Evolutionary conservation across 2,797 vertebrate genomes (phyloP).

Genomic region (Galaxias olidus): DNA sequence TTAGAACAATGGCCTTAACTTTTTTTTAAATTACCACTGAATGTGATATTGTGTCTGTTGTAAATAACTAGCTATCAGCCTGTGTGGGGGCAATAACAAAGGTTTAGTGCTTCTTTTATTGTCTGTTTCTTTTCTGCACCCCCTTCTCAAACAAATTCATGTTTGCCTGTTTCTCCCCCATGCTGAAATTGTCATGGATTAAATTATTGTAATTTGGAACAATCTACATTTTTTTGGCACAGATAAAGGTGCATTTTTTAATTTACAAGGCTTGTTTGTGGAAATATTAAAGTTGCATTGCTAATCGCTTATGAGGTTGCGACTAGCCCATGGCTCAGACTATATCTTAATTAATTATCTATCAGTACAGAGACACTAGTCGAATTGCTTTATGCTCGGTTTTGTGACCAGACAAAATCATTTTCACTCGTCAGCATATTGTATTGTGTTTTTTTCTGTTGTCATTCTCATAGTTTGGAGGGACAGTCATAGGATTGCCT

Average conservation of each 20-base stretch:
- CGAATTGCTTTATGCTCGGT: slow-evolving; percentile 45
- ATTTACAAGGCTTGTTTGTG: no score
- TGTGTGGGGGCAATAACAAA: slow-evolving; percentile 64
- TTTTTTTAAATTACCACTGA: slow-evolving; percentile 49
- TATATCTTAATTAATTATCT: slow-evolving; percentile 19
- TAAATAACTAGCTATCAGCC: slow-evolving; percentile 64
- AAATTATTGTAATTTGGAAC: no score
- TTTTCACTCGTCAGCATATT: slow-evolving; percentile 65
- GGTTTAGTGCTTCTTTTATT: slow-evolving; percentile 61
- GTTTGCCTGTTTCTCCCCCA: no score
- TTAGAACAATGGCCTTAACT: slow-evolving; percentile 49
- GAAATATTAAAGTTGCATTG: neutral
- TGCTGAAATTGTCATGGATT: no score
- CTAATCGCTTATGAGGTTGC: neutral
- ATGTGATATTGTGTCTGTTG: slow-evolving; percentile 63
- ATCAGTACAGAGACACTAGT: slow-evolving; percentile 12
- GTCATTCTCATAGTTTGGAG: slow-evolving; percentile 46
- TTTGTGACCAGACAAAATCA: slow-evolving; percentile 45
- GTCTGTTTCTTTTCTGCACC: slow-evolving; percentile 56
- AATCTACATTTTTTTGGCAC: no score
- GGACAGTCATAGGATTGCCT: slow-evolving; percentile 38
- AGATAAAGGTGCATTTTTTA: no score
- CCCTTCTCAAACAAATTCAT: neutral
- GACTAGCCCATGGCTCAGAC: slow-evolving; percentile 24
- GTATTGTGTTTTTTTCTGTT: slow-evolving; percentile 52